Conservation (phyloP, 2,797 vertebrate genomes). For the Anolis apletophallus region DNA sequence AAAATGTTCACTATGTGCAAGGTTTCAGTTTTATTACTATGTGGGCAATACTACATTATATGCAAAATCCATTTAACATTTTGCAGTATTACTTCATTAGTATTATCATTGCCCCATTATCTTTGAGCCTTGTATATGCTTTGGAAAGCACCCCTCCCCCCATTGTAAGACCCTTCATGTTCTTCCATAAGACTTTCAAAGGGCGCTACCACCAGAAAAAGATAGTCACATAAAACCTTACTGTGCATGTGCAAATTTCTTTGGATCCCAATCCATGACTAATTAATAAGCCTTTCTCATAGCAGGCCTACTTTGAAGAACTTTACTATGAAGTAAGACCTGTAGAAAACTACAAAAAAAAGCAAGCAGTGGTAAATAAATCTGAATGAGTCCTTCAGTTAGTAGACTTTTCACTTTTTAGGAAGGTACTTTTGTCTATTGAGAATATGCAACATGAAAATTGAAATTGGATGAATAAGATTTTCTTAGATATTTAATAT, state of each 20-base stretch:
- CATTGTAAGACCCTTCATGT: not conserved
- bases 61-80: not conserved
- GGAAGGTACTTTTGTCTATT: not conserved
- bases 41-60: not conserved
- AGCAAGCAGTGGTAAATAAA: not conserved
- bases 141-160: not conserved
- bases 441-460: not conserved
- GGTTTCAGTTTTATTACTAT: not conserved
- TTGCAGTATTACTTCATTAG: not conserved
- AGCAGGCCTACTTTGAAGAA: not conserved
- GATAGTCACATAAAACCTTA: not conserved
- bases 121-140: not conserved
- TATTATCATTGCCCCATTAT: not conserved
- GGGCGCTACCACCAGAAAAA: too few species aligned
- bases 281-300: not conserved
- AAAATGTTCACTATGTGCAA: fast-evolving
- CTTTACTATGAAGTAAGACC: not conserved
- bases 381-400: not conserved
- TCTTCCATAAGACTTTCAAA: not conserved
- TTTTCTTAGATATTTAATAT: too few species aligned
- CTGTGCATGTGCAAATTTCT: not conserved
- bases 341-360: not conserved
- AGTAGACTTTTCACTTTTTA: not conserved
- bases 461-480: not conserved
- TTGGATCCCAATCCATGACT: not conserved